Evolutionary conservation across 2,113 vertebrate genomes (phyloP).

Genomic region (Pitta sordida): DNA sequence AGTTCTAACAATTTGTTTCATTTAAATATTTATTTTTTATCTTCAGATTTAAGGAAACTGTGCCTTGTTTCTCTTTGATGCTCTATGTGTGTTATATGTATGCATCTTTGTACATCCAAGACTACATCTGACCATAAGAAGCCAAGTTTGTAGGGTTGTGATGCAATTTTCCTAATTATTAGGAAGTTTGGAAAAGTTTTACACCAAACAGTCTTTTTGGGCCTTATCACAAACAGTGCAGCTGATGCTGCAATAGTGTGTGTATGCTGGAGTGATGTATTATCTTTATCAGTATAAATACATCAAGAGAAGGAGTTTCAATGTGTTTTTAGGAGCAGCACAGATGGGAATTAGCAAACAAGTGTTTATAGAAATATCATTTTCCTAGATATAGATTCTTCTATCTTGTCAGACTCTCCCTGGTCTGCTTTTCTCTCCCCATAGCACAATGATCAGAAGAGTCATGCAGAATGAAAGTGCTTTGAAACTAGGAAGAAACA

Average conservation of each 20-base stretch:
- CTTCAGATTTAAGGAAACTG: neutral
- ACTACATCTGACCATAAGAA: neutral
- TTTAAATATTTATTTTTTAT: neutral
- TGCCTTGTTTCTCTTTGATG: neutral
- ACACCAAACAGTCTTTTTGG: neutral
- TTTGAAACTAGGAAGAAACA: conserved; percentile 41
- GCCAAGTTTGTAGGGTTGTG: neutral
- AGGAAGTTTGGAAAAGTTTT: neutral
- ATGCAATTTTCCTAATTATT: neutral
- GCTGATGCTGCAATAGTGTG: neutral
- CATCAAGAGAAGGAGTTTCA: neutral
- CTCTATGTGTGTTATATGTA: neutral
- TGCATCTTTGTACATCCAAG: neutral
- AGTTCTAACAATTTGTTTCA: neutral
- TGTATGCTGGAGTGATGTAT: neutral
- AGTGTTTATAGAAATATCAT: conserved; percentile 15
- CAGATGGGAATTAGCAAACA: conserved; percentile 21
- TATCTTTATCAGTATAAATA: conserved; percentile 21
- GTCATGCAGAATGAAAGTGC: neutral
- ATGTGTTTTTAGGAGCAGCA: neutral
- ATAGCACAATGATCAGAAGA: conserved; percentile 28
- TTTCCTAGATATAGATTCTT: neutral
- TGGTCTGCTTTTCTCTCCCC: neutral
- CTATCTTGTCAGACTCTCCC: neutral
- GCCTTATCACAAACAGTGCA: neutral